A percentile compares a stretch with the other conserved stretches of the same genome.
These are phyloP conservation scores for Garra rufa DNA, from an alignment of 2,113 vertebrate genomes.

Conservation along the genomic window DNA sequence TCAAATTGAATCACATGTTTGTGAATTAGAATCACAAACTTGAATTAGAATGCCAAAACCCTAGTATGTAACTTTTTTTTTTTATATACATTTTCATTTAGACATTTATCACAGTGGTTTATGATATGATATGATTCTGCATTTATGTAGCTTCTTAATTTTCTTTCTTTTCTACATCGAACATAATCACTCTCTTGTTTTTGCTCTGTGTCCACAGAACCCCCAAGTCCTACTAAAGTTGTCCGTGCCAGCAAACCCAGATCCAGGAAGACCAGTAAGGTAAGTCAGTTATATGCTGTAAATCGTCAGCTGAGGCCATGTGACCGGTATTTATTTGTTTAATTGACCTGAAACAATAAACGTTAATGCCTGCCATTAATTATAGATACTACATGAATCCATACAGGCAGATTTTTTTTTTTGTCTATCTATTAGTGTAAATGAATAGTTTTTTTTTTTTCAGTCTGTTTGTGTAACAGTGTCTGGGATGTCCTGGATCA, in stretches of 20 bases:
- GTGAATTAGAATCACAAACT: too few species aligned
- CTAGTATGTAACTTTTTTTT: too few species aligned
- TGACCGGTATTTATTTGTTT: not conserved
- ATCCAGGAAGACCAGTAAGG: conserved; percentile 88
- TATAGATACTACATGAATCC: not conserved
- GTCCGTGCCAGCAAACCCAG: conserved; percentile 84
- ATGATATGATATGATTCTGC: too few species aligned
- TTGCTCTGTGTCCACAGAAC: conserved; percentile 75
- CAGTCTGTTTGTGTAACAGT: not conserved
- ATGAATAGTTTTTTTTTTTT: not conserved
- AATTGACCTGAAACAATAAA: not conserved
- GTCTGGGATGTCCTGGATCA: conserved; percentile 1
- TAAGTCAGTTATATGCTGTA: conserved; percentile 59
- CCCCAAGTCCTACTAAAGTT: conserved; percentile 80
- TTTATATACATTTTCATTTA: too few species aligned
- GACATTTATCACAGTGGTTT: too few species aligned
- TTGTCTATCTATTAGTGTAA: not conserved
- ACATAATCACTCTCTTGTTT: conserved; percentile 56
- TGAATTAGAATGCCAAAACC: too few species aligned
- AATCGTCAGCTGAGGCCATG: not conserved
- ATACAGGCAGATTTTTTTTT: not conserved
- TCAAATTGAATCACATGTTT: too few species aligned
- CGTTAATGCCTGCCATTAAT: not conserved
- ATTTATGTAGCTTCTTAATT: too few species aligned
- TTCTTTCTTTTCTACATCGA: not conserved